A percentile compares a stretch with the other conserved stretches of the same genome.
Conservation (phyloP, 2,113 vertebrate genomes). For the Tupaia tana region DNA sequence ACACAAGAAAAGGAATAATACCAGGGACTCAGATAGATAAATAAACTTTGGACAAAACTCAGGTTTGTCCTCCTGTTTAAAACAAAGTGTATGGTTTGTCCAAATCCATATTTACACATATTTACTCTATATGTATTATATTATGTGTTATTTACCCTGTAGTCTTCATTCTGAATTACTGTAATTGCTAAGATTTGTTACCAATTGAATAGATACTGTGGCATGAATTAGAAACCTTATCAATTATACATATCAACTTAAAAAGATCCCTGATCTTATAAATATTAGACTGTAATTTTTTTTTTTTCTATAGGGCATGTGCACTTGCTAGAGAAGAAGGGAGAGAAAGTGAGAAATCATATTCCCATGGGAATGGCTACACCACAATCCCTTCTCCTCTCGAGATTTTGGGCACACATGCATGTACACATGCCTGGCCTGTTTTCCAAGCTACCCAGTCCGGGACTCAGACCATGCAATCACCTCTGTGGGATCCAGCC, state of each 20-base stretch:
- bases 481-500: too few species aligned
- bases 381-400: too few species aligned
- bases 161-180: neutral
- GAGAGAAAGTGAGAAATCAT: too few species aligned
- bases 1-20: neutral
- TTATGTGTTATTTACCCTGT: neutral
- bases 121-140: neutral
- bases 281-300: constrained; percentile 18
- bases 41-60: neutral
- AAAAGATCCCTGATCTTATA: neutral
- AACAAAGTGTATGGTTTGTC: neutral
- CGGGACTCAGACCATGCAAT: too few species aligned
- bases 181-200: neutral
- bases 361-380: too few species aligned
- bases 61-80: neutral
- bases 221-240: neutral
- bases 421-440: too few species aligned
- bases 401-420: too few species aligned
- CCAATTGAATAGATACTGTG: neutral
- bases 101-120: neutral
- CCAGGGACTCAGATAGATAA: neutral
- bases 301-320: neutral
- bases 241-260: neutral
- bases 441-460: too few species aligned
- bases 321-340: too few species aligned